Percentiles rank a stretch among this genome's conserved stretches.
Evolutionary conservation across 1,140 invertebrate genomes (phyloP).

Genomic region (Diabrotica virgifera): DNA sequence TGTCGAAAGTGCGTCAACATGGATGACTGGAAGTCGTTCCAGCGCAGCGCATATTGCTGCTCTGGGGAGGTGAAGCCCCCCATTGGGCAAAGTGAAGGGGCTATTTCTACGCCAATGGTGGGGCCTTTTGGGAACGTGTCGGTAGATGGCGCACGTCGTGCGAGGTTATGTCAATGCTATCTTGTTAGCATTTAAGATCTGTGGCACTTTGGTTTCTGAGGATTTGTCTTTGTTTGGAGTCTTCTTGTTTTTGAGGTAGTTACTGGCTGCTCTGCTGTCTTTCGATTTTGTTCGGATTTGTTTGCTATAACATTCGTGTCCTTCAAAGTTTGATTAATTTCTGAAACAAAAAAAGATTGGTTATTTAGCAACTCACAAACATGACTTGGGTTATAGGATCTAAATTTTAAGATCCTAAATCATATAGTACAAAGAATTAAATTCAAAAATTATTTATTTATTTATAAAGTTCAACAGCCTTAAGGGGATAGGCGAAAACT

Average conservation of each 20-base stretch:
- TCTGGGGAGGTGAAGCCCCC: conserved; percentile 61
- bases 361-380: no score
- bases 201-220: neutral
- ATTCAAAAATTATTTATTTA: no score
- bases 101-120: conserved; percentile 49
- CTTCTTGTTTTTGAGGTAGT: neutral
- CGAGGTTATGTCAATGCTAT: conserved; percentile 12
- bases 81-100: conserved; percentile 51
- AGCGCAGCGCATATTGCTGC: conserved; percentile 85
- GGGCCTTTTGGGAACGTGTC: conserved; percentile 38
- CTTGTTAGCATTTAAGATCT: conserved; percentile 10
- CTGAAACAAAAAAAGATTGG: no score
- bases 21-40: conserved; percentile 90
- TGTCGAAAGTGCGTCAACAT: conserved; percentile 84
- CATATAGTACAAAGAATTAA: no score
- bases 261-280: no score
- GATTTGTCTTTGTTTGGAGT: conserved; percentile 14
- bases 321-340: neutral
- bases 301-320: neutral
- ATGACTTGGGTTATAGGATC: no score
- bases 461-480: no score
- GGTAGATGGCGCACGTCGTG: conserved; percentile 13
- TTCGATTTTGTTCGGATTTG: no score
- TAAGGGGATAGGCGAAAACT: no score
- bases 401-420: no score